Evolutionary conservation across 2,797 vertebrate genomes (phyloP), one percentile per base, ranked within the genome.

Genomic region (Chelon auratus): DNA sequence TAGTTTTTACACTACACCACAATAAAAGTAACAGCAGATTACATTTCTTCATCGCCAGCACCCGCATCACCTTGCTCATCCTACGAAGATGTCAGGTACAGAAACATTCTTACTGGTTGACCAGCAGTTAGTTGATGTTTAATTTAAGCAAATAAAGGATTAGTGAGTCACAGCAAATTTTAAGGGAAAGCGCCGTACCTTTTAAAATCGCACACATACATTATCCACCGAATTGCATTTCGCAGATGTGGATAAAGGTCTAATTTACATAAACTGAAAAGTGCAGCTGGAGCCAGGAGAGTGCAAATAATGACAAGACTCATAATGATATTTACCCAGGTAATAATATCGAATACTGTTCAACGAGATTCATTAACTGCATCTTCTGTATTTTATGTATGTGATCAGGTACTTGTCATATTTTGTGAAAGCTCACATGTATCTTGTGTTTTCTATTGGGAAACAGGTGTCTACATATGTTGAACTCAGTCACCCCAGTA

Each of bases 211-310:
- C 52, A 76, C 59, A 67, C 76, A 78, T 77, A 36, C 7, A 83
- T 85, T 75, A 61, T 51, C 68, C 33, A 48, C 9, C 30, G 18
- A 39, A 52, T 54, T 77, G 36, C 8, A 7, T 71, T 63, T 73
- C 63, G 65, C 3, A 60, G 66, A 57, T 55, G 14, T 20, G 40
- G 39, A 65, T 53, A 60, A 77, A 80, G 37, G 48, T 30, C 45
- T 73, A 9, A 85, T 88, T 85, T 80, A 62, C 84, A 85, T 78
- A 17, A 68, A 82, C 20, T 75, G 68, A 81, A 83, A 76, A 80
- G 85, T 82, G 68, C 81, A 82, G 75, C 81, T 84, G 82, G 47
- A 62, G 72, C 56, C 30, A 69, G 42, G 72, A 72, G 43, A 82
- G 45, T 17, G 30, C 10, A 39, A 74, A 68, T 68, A 77, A 81